These are phyloP conservation scores for Oreochromis niloticus DNA, from an alignment of 2,113 vertebrate genomes.

Conservation along the genomic window DNA sequence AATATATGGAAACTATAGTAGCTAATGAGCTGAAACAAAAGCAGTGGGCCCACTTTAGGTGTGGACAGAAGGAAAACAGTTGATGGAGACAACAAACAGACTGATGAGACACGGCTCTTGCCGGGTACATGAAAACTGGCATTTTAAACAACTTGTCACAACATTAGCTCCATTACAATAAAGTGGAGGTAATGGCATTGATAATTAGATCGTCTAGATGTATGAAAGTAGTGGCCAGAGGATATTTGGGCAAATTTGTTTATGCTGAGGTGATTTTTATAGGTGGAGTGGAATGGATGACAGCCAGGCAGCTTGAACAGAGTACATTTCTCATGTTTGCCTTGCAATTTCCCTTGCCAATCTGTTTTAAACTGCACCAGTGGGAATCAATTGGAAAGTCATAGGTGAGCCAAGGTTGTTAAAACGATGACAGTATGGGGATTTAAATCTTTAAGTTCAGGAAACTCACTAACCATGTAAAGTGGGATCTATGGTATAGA, in stretches of 20 bases:
- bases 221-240: conserved; percentile 26
- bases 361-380: background rate
- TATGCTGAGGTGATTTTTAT: background rate
- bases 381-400: background rate
- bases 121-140: conserved; percentile 29
- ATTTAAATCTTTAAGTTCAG: background rate
- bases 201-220: conserved; percentile 59
- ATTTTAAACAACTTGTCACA: conserved; percentile 55
- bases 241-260: background rate
- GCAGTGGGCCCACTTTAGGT: conserved; percentile 20
- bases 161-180: conserved; percentile 57
- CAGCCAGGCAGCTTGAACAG: background rate
- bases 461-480: conserved; percentile 2
- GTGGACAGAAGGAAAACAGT: conserved; percentile 20
- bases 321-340: background rate
- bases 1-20: conserved; percentile 19
- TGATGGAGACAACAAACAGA: conserved; percentile 10
- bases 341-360: background rate
- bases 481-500: background rate
- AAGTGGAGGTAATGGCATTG: conserved; percentile 40
- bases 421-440: background rate
- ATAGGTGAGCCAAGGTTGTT: background rate
- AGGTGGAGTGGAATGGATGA: background rate
- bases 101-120: conserved; percentile 35
- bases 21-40: conserved; percentile 58